Conservation (phyloP, 2,888 invertebrate species). For the Opisthograptis luteolata region DNA sequence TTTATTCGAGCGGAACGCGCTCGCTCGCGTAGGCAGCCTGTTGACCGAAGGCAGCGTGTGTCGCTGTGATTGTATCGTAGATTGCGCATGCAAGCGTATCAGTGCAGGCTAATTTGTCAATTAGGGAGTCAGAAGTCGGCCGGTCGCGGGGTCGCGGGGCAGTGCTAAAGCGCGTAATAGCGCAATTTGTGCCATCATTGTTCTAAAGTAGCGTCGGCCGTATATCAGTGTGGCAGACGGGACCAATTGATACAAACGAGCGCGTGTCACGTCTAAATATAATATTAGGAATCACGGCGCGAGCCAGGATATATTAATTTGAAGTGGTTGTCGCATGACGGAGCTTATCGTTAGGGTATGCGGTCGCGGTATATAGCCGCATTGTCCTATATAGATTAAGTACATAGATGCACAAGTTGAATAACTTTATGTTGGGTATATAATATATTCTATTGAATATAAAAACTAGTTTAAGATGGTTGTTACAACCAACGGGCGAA, state of each 20-base stretch:
- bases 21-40: constrained; percentile 44
- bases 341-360: constrained; percentile 60
- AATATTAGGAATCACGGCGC: constrained; percentile 85
- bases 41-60: constrained; percentile 43
- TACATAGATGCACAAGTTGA: no score
- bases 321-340: constrained; percentile 74
- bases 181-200: constrained; percentile 82
- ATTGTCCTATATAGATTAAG: constrained; percentile 23
- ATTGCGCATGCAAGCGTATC: constrained; percentile 66
- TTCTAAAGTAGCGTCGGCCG: constrained; percentile 82
- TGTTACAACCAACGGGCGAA: neutral
- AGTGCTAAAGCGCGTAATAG: constrained; percentile 73
- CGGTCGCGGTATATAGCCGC: constrained; percentile 38
- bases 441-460: no score
- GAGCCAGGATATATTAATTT: constrained; percentile 85
- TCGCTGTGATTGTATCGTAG: constrained; percentile 54
- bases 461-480: neutral
- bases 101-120: constrained; percentile 69
- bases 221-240: constrained; percentile 81
- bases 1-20: constrained; percentile 45
- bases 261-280: constrained; percentile 84
- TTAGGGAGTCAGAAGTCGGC: constrained; percentile 61
- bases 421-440: no score
- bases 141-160: constrained; percentile 60
- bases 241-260: constrained; percentile 84